phyloP scores from a whole-genome alignment of 2,888 invertebrate species.

The Thumatha senex region DNA sequence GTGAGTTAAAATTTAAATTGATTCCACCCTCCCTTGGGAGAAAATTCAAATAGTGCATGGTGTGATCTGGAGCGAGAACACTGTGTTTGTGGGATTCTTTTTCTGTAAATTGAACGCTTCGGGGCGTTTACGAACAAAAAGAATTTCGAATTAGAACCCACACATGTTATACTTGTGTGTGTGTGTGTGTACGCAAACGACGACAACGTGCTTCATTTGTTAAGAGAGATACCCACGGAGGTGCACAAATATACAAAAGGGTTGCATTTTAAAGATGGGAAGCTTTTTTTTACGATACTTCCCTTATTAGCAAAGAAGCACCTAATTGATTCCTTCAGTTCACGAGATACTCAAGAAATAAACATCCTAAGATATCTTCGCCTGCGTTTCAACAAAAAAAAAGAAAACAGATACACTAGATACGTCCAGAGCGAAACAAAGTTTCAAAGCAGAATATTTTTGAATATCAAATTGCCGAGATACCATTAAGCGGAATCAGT shows the following conservation, averaged over 20 bases:
- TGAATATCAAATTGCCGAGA: conserved; percentile 15
- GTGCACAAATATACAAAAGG: neutral
- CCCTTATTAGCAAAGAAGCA: neutral
- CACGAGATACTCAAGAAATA: conserved; percentile 1
- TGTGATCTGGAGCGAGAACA: conserved; percentile 78
- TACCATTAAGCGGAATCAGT: conserved; percentile 37
- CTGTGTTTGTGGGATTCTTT: conserved; percentile 79
- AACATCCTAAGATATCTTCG: conserved; percentile 8
- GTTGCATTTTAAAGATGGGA: neutral
- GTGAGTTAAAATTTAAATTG: conserved; percentile 84
- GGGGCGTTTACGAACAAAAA: conserved; percentile 71
- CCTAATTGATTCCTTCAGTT: conserved; percentile 10
- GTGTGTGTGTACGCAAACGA: conserved; percentile 40
- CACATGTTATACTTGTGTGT: conserved; percentile 48
- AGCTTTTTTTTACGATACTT: conserved; percentile 2
- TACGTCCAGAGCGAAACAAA: conserved; percentile 9
- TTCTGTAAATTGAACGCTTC: conserved; percentile 81
- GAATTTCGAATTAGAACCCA: conserved; percentile 50
- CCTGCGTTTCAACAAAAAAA: conserved; percentile 5
- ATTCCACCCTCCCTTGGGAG: conserved; percentile 76
- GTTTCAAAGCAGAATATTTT: conserved; percentile 16
- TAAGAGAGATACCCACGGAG: conserved; percentile 37
- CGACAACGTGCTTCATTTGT: conserved; percentile 70
- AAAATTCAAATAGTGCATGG: conserved; percentile 80
- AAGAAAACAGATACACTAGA: conserved; percentile 3